Evolutionary conservation across 2,113 vertebrate species (phyloP), one percentile per base, ranked within the genome.

Genomic region (Callocephalon fimbriatum): DNA sequence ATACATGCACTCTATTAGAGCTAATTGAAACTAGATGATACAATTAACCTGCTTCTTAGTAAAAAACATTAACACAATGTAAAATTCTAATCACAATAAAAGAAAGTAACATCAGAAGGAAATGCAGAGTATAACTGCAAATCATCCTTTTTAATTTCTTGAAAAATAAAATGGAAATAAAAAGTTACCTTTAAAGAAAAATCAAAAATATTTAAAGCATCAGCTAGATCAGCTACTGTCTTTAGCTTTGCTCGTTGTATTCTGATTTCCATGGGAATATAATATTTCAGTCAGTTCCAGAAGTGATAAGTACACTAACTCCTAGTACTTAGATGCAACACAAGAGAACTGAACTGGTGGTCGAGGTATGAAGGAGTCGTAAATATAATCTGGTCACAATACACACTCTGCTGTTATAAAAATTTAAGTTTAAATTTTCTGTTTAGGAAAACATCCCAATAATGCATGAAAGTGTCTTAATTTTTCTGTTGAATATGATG

Each of bases 1-100:
- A 97, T 97, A 97, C 90, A 95, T 95, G 93, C 77, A 93, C 86
- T 97, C 96, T 96, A 98, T 98, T 98, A 98, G 86, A 95, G 86
- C 92, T 98, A 98, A 98, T 98, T 98, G 98, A 98, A 98, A 98
- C 95, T 98, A 98, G 96, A 98, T 97, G 95, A 96, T 92, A 97
- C 95, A 98, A 98, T 98, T 98, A 98, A 98, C 95, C 61, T 98
- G 96, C 90, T 98, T 98, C 97, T 98, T 96, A 94, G 96, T 93
- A 95, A 95, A 98, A 97, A 96, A 44, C 97, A 97, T 97, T 98
- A 98, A 93, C 95, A 94, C 81, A 97, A 97, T 98, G 86, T 92
- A 97, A 98, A 98, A 98, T 93, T 97, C 97, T 98, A 98, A 98
- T 97, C 93, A 97, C 88, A 98, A 96, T 97, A 88, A 97, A 97